Evolutionary conservation across 1,140 invertebrate species (phyloP), one percentile per base, ranked within the genome.

Genomic region (Drosophila repleta): DNA sequence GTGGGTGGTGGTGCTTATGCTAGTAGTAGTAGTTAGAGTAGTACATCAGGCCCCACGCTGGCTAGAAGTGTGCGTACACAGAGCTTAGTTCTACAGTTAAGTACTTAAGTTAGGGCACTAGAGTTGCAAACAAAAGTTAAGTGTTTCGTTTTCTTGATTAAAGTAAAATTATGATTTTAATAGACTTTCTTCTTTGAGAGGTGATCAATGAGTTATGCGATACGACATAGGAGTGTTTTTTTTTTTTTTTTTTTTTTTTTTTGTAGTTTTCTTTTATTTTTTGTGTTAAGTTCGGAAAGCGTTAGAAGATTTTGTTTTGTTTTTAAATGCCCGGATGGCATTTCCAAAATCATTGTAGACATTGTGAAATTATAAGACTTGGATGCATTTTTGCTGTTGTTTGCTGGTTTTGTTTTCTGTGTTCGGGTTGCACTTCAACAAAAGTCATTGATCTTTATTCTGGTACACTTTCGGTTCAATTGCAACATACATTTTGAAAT

Each of bases 401-500:
- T 51, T 58, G 18, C 57, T 39, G 53, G 53, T 67, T 79, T 72
- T 67, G 61, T 69, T 76, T 83, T 32, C 52, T 73, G 57, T 76
- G 63, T 73, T 68, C 67, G 64, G 57, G 68, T 84, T 84, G 73
- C 67, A 88, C 63, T 88, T 83, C 74, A 79, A 88, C 84, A 85
- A 87, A 90, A 90, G 79, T 90, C 88, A 90, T 90, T 90, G 88
- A 90, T 88, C 88, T 90, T 90, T 90, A 90, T 90, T 90, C 82
- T 83, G 78, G 72, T 85, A 85, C 82, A 85, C 82, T 78, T 85
- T 85, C 71, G 70, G 78, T 82, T 87, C 78, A 79, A 88, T 87
- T 83, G 83, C 83, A 88, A 88, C 84, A 88, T 88, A 89, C 84
- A 88, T 79, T 88, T 35, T 58, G 63, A 72, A 72, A 84, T 87